Percentiles rank a stretch among this genome's conserved stretches.
phyloP scores from a whole-genome alignment of 1,140 invertebrate genomes.

The Helicoverpa zea region DNA sequence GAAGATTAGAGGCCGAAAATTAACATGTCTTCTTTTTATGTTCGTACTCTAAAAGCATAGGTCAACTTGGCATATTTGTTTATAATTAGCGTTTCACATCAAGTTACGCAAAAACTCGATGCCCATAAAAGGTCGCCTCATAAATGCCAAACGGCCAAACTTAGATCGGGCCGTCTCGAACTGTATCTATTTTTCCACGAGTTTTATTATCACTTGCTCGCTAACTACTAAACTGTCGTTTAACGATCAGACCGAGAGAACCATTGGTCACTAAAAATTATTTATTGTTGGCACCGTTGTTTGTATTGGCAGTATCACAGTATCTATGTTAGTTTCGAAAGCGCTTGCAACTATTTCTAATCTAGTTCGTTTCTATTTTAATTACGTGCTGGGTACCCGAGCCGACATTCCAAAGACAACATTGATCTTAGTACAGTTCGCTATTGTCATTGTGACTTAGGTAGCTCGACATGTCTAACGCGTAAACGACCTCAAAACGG shows the following conservation, averaged over 20 bases:
- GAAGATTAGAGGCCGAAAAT: background rate
- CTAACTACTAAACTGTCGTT: conserved; percentile 34
- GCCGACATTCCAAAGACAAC: conserved; percentile 63
- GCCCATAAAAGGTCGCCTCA: conserved; percentile 59
- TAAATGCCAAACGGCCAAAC: conserved; percentile 58
- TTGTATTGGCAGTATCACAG: conserved; percentile 37
- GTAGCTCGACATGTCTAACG: conserved; percentile 67
- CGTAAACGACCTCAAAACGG: conserved; percentile 85
- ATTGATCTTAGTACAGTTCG: conserved; percentile 60
- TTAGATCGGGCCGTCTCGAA: conserved; percentile 5
- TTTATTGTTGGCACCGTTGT: conserved; percentile 49
- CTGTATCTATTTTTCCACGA: conserved; percentile 22
- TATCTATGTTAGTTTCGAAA: conserved; percentile 64
- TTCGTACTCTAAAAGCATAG: background rate
- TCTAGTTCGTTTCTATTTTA: conserved; percentile 74
- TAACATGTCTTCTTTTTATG: background rate
- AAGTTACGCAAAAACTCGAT: conserved; percentile 57
- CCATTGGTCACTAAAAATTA: conserved; percentile 58
- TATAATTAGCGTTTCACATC: conserved; percentile 44
- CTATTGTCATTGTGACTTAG: conserved; percentile 66
- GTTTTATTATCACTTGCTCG: conserved; percentile 48
- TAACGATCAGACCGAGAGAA: conserved; percentile 44
- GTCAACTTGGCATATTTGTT: conserved; percentile 21
- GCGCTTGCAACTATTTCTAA: conserved; percentile 66
- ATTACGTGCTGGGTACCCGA: conserved; percentile 70